Evolutionary conservation across 2,113 vertebrate genomes (phyloP).

Genomic region (Epinephelus cyanopodus): DNA sequence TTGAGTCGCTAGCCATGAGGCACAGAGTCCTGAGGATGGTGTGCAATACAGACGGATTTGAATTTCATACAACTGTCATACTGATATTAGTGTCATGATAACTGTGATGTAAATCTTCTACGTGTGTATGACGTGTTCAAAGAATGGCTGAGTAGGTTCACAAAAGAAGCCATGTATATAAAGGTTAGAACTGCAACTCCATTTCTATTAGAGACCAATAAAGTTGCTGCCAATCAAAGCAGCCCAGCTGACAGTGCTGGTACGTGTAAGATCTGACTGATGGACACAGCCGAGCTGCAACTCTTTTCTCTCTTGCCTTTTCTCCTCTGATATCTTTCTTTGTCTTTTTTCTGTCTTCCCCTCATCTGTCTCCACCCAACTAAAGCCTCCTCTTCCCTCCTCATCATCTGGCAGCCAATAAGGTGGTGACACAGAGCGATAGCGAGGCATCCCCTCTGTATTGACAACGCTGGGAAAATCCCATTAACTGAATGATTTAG

Average conservation of each 20-base stretch:
- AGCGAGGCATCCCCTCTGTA: conserved; percentile 44
- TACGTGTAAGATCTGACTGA: conserved; percentile 19
- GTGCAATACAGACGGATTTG: not conserved
- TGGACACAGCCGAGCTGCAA: conserved; percentile 27
- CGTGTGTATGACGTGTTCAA: not conserved
- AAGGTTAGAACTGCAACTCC: not conserved
- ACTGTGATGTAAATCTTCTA: not conserved
- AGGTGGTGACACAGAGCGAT: conserved; percentile 69
- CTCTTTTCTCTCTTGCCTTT: conserved; percentile 17
- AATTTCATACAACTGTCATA: not conserved
- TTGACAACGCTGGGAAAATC: conserved; percentile 60
- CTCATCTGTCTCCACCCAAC: conserved; percentile 19
- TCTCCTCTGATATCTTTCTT: conserved; percentile 6
- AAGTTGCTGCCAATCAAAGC: conserved; percentile 36
- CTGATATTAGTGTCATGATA: too few relatives aligned
- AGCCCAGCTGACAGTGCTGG: conserved; percentile 9
- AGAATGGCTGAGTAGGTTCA: not conserved
- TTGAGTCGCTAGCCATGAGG: not conserved
- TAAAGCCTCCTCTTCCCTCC: conserved; percentile 15
- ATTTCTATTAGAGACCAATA: conserved; percentile 2
- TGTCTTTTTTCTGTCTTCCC: conserved; percentile 17
- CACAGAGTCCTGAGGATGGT: not conserved
- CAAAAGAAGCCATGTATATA: not conserved
- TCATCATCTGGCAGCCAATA: conserved; percentile 53
- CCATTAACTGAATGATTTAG: conserved; percentile 70